Percentiles rank a stretch among this genome's conserved stretches.
phyloP scores from a whole-genome alignment of 2,113 vertebrate species.

The Daboia siamensis region DNA sequence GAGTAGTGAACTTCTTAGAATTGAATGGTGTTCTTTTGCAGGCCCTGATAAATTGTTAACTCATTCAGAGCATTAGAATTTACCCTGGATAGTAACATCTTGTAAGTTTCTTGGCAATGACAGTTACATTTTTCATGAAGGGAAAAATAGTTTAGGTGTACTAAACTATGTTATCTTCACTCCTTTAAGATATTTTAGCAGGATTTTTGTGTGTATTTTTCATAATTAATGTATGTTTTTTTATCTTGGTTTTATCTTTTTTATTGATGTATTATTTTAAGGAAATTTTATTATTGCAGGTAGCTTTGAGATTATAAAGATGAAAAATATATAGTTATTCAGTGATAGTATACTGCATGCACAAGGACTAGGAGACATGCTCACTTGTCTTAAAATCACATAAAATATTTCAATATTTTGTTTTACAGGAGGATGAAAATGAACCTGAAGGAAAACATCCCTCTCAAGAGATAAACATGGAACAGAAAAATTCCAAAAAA shows the following conservation, averaged over 20 bases:
- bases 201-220: not conserved
- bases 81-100: not conserved
- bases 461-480: constrained; percentile 69
- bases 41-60: not conserved
- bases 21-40: not conserved
- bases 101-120: not conserved
- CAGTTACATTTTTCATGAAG: not conserved
- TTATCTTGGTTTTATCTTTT: not conserved
- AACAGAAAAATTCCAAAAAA: constrained; percentile 73
- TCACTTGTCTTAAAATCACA: constrained; percentile 32
- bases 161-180: not conserved
- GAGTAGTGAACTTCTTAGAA: not conserved
- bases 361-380: constrained; percentile 15
- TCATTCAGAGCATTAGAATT: not conserved
- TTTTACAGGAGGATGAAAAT: constrained; percentile 77
- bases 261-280: not conserved
- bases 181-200: not conserved
- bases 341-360: not conserved
- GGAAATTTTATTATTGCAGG: not conserved
- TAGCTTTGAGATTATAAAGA: not conserved
- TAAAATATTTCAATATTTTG: constrained; percentile 66
- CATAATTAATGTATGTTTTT: not conserved
- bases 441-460: constrained; percentile 74
- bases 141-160: no score
- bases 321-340: not conserved